These are phyloP conservation scores for Orius insidiosus DNA, from an alignment of 1,140 invertebrate genomes.

Conservation along the genomic window DNA sequence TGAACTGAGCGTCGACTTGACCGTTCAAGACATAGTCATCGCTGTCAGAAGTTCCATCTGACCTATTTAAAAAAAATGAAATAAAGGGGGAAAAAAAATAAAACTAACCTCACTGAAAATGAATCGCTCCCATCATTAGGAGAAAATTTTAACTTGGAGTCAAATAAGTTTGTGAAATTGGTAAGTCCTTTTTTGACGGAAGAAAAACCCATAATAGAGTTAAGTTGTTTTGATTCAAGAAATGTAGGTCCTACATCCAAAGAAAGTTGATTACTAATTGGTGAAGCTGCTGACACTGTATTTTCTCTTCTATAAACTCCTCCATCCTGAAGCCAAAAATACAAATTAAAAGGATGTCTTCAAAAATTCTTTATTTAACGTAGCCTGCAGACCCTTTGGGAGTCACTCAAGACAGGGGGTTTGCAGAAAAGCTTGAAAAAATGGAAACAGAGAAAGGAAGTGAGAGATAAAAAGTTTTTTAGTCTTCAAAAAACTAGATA, in stretches of 20 bases:
- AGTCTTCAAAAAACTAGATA: no score
- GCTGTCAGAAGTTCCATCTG: constrained; percentile 59
- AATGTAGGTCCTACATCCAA: constrained; percentile 8
- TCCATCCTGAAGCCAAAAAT: constrained; percentile 13
- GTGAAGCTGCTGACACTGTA: constrained; percentile 7
- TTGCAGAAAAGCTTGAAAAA: no score
- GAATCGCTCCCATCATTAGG: constrained; percentile 54
- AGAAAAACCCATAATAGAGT: constrained; percentile 37
- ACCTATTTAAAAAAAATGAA: constrained; percentile 17
- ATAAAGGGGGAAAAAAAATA: neutral
- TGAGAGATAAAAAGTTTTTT: no score
- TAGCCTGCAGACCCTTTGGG: no score
- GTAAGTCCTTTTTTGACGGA: constrained; percentile 64
- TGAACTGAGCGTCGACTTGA: neutral
- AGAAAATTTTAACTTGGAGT: constrained; percentile 51
- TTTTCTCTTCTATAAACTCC: constrained; percentile 14
- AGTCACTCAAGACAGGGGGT: no score
- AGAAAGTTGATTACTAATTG: constrained; percentile 15
- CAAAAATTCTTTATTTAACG: no score
- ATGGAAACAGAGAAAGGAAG: no score
- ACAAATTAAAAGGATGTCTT: no score
- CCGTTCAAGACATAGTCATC: constrained; percentile 50
- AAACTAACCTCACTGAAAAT: constrained; percentile 27
- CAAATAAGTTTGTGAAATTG: constrained; percentile 61
- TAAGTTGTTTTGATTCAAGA: constrained; percentile 24